Evolutionary conservation across 2,888 invertebrate species (phyloP).

Genomic region (Acrobasis suavella): DNA sequence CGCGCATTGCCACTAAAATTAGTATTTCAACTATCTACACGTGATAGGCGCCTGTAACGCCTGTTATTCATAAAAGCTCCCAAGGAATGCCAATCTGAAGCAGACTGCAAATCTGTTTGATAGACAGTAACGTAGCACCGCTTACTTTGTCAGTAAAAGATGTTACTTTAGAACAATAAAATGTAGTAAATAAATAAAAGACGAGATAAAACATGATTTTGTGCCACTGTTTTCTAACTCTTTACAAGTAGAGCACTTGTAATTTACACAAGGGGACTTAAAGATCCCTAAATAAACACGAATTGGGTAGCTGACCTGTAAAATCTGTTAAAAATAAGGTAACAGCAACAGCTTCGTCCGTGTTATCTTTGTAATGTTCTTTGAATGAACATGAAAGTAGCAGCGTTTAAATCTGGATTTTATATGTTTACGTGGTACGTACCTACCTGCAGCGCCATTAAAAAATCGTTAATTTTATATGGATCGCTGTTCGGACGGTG

Average conservation of each 20-base stretch:
- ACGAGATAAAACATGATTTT: too few species aligned
- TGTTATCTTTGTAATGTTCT: slow-evolving; percentile 22
- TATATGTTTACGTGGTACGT: slow-evolving; percentile 35
- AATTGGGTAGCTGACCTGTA: neutral
- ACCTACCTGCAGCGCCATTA: slow-evolving; percentile 31
- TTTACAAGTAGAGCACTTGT: too few species aligned
- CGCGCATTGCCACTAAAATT: slow-evolving; percentile 7
- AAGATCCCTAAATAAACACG: neutral
- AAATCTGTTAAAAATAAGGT: slow-evolving; percentile 18
- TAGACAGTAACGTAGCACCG: too few species aligned
- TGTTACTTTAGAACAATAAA: too few species aligned
- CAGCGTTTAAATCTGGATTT: slow-evolving; percentile 27
- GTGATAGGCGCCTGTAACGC: neutral
- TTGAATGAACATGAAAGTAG: slow-evolving; percentile 27
- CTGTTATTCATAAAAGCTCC: neutral
- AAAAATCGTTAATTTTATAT: slow-evolving; percentile 41
- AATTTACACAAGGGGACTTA: too few species aligned
- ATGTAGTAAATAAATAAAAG: too few species aligned
- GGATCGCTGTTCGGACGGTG: slow-evolving; percentile 33
- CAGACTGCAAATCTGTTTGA: too few species aligned
- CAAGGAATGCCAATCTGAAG: neutral
- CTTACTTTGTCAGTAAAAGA: too few species aligned
- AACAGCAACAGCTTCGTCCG: slow-evolving; percentile 1
- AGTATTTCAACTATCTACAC: neutral
- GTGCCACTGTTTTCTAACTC: too few species aligned